Evolutionary conservation across 2,797 vertebrate genomes (phyloP).

Genomic region (Smutsia temminckii): DNA sequence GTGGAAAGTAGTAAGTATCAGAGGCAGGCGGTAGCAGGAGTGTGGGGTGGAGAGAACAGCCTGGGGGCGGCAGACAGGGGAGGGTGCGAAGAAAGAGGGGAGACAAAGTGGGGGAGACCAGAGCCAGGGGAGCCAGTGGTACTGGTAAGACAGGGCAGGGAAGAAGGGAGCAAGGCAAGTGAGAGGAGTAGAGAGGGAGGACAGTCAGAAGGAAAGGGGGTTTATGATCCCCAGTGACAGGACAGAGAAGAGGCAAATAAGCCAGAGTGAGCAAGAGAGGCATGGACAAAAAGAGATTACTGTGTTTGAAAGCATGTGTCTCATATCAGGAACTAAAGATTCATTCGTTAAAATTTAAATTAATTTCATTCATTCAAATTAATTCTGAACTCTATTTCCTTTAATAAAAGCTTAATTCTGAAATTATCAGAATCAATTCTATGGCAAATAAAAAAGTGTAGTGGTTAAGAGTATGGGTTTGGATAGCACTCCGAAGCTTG

Average conservation of each 20-base stretch:
- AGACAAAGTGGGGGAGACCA: background rate
- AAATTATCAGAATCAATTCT: background rate
- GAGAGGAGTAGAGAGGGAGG: background rate
- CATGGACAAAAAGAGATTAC: background rate
- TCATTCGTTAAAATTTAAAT: background rate
- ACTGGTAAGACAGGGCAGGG: rapidly evolving
- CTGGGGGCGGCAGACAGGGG: too few relatives aligned
- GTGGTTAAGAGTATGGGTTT: background rate
- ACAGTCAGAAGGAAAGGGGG: background rate
- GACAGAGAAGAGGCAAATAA: background rate
- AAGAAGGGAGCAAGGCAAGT: rapidly evolving
- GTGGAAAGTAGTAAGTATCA: too few relatives aligned
- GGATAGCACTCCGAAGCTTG: background rate
- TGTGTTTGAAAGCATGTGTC: background rate
- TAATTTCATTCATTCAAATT: background rate
- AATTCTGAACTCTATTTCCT: background rate
- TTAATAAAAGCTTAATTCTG: background rate
- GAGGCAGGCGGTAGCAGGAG: background rate
- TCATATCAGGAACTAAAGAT: background rate
- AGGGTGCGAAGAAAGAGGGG: background rate
- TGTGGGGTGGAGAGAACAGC: background rate
- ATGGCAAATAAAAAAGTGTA: background rate
- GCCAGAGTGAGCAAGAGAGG: background rate
- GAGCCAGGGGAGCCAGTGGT: too few relatives aligned
- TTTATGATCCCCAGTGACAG: background rate